Conservation (phyloP, 2,888 invertebrate genomes). For the Drosophila pseudotalamancana region DNA sequence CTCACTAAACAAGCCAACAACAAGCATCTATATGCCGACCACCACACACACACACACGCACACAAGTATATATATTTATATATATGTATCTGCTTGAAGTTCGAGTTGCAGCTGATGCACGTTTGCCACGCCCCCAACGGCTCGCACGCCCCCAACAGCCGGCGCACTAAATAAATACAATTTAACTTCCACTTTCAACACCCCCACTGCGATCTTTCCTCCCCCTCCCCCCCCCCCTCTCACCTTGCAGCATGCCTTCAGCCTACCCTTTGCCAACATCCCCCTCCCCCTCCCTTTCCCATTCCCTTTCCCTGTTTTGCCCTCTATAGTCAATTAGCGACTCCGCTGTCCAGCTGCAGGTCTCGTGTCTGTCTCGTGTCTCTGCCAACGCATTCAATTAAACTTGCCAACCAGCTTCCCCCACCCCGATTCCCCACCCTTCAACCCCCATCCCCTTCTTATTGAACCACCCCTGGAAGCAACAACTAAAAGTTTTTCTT, state of each 20-base stretch:
- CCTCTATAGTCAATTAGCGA: slow-evolving; percentile 72
- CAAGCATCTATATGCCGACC: slow-evolving; percentile 18
- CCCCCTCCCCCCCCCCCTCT: neutral
- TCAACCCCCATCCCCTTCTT: neutral
- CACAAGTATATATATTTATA: neutral
- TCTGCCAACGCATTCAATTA: slow-evolving; percentile 50
- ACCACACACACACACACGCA: slow-evolving; percentile 2
- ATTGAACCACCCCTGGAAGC: too few species aligned
- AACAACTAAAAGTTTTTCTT: slow-evolving; percentile 8
- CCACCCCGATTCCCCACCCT: neutral
- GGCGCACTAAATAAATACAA: slow-evolving; percentile 74
- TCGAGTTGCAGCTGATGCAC: slow-evolving; percentile 34
- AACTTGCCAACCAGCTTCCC: slow-evolving; percentile 24
- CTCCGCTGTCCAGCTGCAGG: slow-evolving; percentile 17
- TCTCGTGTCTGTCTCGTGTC: neutral
- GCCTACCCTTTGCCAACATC: neutral
- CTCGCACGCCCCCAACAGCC: too few species aligned
- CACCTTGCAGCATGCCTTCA: neutral
- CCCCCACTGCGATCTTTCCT: slow-evolving; percentile 47
- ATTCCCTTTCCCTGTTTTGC: too few species aligned
- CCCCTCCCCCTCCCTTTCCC: slow-evolving; percentile 27
- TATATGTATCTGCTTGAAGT: slow-evolving; percentile 44
- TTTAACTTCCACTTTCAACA: slow-evolving; percentile 80
- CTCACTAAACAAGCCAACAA: slow-evolving; percentile 35
- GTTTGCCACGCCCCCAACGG: slow-evolving; percentile 11